Evolutionary conservation across 1,140 invertebrate genomes (phyloP).

Genomic region (Asobara japonica): DNA sequence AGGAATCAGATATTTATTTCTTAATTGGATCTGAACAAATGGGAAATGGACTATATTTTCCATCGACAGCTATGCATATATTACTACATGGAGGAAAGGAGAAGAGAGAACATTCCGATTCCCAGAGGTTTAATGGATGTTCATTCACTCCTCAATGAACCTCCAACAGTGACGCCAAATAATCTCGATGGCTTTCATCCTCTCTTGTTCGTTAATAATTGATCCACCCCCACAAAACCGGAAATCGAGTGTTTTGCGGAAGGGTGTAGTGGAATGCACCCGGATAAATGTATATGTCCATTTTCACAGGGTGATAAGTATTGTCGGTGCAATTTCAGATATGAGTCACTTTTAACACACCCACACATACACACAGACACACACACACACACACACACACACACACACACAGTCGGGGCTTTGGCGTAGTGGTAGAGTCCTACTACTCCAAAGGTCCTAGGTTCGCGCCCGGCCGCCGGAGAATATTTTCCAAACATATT

Average conservation of each 20-base stretch:
- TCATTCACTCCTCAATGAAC: constrained; percentile 35
- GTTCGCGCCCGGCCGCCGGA: too few relatives aligned
- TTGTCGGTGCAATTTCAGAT: not conserved
- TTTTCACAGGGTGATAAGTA: not conserved
- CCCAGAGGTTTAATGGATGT: constrained; percentile 27
- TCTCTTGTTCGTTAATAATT: constrained; percentile 2
- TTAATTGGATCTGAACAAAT: not conserved
- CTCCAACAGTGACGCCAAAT: constrained; percentile 24
- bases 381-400: too few relatives aligned
- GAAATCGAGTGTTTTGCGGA: not conserved
- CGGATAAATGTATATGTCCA: not conserved
- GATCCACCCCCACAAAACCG: not conserved
- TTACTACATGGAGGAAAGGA: not conserved
- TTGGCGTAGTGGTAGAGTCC: too few relatives aligned
- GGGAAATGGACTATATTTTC: constrained; percentile 11
- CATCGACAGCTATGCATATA: constrained; percentile 5
- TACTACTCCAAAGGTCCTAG: too few relatives aligned
- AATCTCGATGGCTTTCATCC: constrained; percentile 22
- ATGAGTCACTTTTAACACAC: not conserved
- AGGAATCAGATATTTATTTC: not conserved
- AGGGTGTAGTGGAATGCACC: not conserved
- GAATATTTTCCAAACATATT: too few relatives aligned
- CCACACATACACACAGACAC: not conserved
- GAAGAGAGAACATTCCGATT: constrained; percentile 21
- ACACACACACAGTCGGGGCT: too few relatives aligned